These are phyloP conservation scores for Eupithecia tripunctaria DNA, from an alignment of 2,888 invertebrate species.

Conservation along the genomic window DNA sequence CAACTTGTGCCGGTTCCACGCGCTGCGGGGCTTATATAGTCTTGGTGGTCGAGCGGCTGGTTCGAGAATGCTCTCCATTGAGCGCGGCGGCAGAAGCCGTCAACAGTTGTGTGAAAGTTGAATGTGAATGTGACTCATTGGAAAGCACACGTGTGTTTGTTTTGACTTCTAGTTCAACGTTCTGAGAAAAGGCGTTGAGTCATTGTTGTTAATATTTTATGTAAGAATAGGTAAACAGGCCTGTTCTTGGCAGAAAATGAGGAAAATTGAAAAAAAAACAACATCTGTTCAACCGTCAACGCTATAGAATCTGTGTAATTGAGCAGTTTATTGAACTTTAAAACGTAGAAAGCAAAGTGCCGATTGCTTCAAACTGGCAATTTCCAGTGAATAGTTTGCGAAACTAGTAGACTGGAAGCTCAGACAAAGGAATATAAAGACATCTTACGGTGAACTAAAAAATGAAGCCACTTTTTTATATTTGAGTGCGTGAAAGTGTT, in stretches of 20 bases:
- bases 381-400: constrained; percentile 9
- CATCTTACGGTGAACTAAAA: too few relatives aligned
- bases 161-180: constrained; percentile 34
- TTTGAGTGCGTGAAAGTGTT: too few relatives aligned
- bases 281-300: not conserved
- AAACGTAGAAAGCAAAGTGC: not conserved
- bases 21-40: constrained; percentile 70
- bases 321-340: not conserved
- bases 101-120: constrained; percentile 67
- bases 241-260: not conserved
- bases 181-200: constrained; percentile 25
- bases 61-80: constrained; percentile 80
- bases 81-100: constrained; percentile 68
- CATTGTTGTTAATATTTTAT: constrained; percentile 22
- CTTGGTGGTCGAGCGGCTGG: constrained; percentile 53
- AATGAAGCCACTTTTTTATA: too few relatives aligned
- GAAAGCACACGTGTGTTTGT: constrained; percentile 41
- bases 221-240: not conserved
- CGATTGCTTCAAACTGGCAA: not conserved
- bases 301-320: not conserved
- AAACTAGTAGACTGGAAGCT: constrained; percentile 21
- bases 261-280: not conserved
- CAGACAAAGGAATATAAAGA: too few relatives aligned
- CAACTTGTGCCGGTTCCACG: constrained; percentile 57
- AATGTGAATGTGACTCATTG: constrained; percentile 44